Evolutionary conservation across 2,113 vertebrate species (phyloP).

Genomic region (Melanerpes aurifrons): DNA sequence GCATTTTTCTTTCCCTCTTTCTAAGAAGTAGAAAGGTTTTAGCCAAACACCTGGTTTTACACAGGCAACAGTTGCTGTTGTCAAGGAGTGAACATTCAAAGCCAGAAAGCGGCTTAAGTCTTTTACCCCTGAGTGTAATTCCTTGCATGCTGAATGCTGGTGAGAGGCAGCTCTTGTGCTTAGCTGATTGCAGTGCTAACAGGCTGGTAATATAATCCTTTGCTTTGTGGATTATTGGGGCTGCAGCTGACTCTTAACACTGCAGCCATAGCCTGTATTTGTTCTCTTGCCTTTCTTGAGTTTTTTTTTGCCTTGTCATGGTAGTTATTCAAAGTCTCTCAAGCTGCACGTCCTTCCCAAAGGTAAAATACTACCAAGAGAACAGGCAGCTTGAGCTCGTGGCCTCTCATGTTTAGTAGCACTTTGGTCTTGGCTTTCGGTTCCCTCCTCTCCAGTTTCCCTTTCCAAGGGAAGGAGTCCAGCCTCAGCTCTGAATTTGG

Average conservation of each 20-base stretch:
- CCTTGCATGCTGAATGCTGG: background rate
- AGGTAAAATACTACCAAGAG: background rate
- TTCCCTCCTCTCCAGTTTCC: background rate
- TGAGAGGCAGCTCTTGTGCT: slow-evolving; percentile 19
- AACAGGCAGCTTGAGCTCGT: background rate
- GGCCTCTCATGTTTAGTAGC: background rate
- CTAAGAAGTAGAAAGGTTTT: background rate
- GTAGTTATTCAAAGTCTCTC: background rate
- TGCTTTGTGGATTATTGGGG: slow-evolving; percentile 27
- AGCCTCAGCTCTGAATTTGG: background rate
- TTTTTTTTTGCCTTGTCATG: background rate
- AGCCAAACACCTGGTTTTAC: slow-evolving; percentile 15
- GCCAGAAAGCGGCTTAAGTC: slow-evolving; percentile 53
- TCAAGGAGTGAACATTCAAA: slow-evolving; percentile 14
- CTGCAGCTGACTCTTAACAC: background rate
- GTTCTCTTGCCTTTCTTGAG: background rate
- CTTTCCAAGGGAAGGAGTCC: background rate
- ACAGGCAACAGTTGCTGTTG: background rate
- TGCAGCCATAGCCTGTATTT: background rate
- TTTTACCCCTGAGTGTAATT: slow-evolving; percentile 45
- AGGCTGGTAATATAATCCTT: slow-evolving; percentile 28
- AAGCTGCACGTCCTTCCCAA: background rate
- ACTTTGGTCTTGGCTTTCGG: background rate
- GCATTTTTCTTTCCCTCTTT: background rate
- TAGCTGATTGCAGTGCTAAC: slow-evolving; percentile 19